phyloP scores from a whole-genome alignment of 2,113 vertebrate species.

The Geococcyx californianus region DNA sequence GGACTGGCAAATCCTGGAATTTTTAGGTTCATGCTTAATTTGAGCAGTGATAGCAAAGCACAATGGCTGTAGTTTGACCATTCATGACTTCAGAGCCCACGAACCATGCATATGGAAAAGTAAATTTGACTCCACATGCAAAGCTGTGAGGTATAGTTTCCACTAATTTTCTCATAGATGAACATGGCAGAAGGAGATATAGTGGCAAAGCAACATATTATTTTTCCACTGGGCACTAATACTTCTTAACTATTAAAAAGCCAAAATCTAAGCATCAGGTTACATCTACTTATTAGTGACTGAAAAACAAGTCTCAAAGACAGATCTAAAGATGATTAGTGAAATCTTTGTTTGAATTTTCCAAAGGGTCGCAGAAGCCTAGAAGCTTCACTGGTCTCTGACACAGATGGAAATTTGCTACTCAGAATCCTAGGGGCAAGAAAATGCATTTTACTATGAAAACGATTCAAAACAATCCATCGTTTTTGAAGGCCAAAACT shows the following conservation, averaged over 20 bases:
- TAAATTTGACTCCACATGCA: neutral
- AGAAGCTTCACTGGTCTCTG: neutral
- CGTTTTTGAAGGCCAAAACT: slow-evolving; percentile 41
- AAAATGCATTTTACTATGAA: slow-evolving; percentile 20
- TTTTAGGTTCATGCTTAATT: neutral
- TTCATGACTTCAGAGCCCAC: neutral
- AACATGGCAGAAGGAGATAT: neutral
- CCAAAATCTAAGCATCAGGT: neutral
- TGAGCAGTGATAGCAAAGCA: neutral
- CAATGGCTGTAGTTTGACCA: neutral
- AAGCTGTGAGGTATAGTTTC: neutral
- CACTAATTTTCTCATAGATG: neutral
- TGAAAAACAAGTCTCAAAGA: neutral
- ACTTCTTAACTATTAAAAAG: neutral
- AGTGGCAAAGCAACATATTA: neutral
- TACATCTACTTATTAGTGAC: neutral
- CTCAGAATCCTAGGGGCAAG: neutral
- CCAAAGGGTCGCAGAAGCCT: neutral
- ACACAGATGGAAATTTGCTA: slow-evolving; percentile 4
- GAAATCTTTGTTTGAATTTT: neutral
- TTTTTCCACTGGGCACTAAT: neutral
- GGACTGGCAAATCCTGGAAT: neutral
- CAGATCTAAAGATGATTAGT: neutral
- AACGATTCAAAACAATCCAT: slow-evolving; percentile 25
- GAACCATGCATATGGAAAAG: neutral